Conservation (phyloP, 1,140 invertebrate genomes). For the Dryas iulia region DNA sequence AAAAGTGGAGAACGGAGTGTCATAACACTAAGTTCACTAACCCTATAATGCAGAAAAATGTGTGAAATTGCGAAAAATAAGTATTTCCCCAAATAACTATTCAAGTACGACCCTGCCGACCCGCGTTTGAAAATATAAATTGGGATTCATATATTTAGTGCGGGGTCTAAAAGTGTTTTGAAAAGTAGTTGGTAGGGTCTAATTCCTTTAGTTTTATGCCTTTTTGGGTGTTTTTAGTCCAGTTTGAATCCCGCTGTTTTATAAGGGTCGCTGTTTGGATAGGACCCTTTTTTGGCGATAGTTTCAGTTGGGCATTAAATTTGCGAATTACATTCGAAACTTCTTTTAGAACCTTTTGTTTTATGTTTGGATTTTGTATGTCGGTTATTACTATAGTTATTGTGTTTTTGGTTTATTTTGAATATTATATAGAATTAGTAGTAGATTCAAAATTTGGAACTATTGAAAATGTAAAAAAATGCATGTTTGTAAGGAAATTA, state of each 20-base stretch:
- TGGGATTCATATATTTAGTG: slow-evolving; percentile 76
- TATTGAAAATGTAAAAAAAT: too few relatives aligned
- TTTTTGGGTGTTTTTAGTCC: slow-evolving; percentile 74
- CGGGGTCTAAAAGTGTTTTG: slow-evolving; percentile 70
- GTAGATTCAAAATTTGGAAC: too few relatives aligned
- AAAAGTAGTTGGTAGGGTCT: slow-evolving; percentile 75
- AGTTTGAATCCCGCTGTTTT: slow-evolving; percentile 55
- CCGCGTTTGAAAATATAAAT: slow-evolving; percentile 73
- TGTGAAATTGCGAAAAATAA: background rate
- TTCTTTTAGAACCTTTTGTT: slow-evolving; percentile 34
- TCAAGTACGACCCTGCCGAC: slow-evolving; percentile 39
- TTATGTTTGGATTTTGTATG: background rate
- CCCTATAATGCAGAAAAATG: too few relatives aligned
- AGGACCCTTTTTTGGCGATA: slow-evolving; percentile 77
- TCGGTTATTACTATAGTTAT: background rate
- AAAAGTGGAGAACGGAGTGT: too few relatives aligned
- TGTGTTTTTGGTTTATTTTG: background rate
- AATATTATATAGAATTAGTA: too few relatives aligned
- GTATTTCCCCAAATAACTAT: background rate
- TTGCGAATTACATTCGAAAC: slow-evolving; percentile 56
- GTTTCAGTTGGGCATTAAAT: slow-evolving; percentile 58
- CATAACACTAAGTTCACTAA: too few relatives aligned
- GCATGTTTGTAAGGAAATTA: too few relatives aligned
- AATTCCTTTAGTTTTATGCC: slow-evolving; percentile 79
- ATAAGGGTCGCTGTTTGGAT: slow-evolving; percentile 77